These are phyloP conservation scores for Physeter macrocephalus DNA, from an alignment of 2,113 vertebrate genomes.

Conservation along the genomic window DNA sequence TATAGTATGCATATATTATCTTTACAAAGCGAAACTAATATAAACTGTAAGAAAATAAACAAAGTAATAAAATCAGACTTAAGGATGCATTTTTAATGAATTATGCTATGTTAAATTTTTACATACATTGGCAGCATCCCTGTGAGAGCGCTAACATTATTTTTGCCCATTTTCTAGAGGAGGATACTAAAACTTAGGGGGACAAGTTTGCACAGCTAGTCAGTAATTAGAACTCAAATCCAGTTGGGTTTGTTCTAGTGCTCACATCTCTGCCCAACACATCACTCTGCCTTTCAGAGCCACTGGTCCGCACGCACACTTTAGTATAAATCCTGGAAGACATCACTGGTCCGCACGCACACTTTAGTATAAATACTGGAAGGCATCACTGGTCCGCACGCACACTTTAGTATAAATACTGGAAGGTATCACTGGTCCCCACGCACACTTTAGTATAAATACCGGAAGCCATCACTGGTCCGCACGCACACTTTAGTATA, in stretches of 20 bases:
- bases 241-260: neutral
- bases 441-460: too few relatives aligned
- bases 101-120: neutral
- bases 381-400: too few relatives aligned
- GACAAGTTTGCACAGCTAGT: neutral
- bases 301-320: neutral
- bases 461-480: neutral
- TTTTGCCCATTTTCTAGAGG: neutral
- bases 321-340: neutral
- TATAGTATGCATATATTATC: neutral
- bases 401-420: too few relatives aligned
- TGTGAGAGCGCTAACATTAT: neutral
- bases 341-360: fast-evolving
- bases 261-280: neutral
- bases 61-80: neutral
- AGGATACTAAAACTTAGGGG: neutral
- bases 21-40: neutral
- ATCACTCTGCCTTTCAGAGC: neutral
- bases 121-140: neutral
- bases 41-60: neutral
- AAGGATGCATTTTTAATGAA: neutral
- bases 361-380: too few relatives aligned
- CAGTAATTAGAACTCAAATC: neutral
- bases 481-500: neutral
- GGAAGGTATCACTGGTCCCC: too few relatives aligned